These are phyloP conservation scores for Abramis brama DNA, from an alignment of 2,113 vertebrate species.

Conservation along the genomic window DNA sequence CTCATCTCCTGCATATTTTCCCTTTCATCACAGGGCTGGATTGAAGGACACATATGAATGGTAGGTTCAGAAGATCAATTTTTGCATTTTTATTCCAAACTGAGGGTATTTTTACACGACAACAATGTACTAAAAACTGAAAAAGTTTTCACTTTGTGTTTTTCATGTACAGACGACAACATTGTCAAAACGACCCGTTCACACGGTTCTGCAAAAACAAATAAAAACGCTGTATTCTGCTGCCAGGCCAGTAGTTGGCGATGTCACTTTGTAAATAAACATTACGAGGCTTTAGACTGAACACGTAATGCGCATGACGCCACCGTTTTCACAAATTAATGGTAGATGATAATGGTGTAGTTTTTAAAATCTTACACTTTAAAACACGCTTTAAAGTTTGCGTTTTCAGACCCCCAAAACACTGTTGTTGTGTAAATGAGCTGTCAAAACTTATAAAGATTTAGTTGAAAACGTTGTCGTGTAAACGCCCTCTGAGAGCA, in stretches of 20 bases:
- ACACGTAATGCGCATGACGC: no score
- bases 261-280: background rate
- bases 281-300: no score
- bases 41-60: slow-evolving; percentile 86
- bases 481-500: background rate
- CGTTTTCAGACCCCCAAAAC: background rate
- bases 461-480: background rate
- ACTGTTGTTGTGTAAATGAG: background rate
- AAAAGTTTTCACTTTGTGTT: no score
- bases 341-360: no score
- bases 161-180: no score
- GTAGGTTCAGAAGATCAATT: slow-evolving; percentile 74
- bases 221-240: no score
- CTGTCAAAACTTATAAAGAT: no score
- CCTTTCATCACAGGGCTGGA: slow-evolving; percentile 78
- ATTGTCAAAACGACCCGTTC: no score
- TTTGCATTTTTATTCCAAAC: background rate
- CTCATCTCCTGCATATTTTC: slow-evolving; percentile 16
- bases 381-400: no score
- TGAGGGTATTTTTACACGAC: background rate
- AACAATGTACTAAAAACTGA: background rate
- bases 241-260: background rate
- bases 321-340: no score
- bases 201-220: no score
- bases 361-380: no score